Evolutionary conservation across 2,888 invertebrate genomes (phyloP), one percentile per base, ranked within the genome.

Genomic region (Pandemis cinnamomeana): DNA sequence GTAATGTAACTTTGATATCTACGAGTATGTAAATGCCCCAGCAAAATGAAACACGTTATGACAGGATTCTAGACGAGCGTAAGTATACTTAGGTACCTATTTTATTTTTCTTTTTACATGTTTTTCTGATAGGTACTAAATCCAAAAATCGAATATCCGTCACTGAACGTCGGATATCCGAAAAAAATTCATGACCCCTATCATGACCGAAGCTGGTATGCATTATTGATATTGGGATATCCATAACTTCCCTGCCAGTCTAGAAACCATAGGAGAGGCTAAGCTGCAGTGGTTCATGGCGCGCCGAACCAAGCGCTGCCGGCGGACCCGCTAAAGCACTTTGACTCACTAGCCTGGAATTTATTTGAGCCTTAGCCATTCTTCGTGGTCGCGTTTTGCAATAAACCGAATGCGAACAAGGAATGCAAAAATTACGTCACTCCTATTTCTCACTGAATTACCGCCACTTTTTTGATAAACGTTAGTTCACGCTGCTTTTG

Each of bases 291-390:
- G n/a, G 15, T 5, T 60, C 60, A 8, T 15, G 11, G 13, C 6
- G 2, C 63, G 51, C n/a, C 71, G 70, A 71, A 72, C 77, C 76
- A 78, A 70, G 80, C 79, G 79, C 79, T 79, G 77, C 76, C 79
- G 67, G 72, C 71, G 71, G 77, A 74, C 78, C 63, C 44, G 62
- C 77, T 80, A 78, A 82, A 83, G 79, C 79, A 72, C 72, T 77
- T 75, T 80, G 79, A 83, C 74, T 81, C 80, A 80, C 75, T 74
- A 78, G 76, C 64, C 79, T 78, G 83, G 80, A 82, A 83, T 82
- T 80, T 77, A 82, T 81, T 80, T 75, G 71, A 76, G 75, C 77
- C 58, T 42, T 63, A 78, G 71, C 77, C 76, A 75, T 61, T 78
- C 80, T 77, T 81, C 81, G 81, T 74, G 78, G 78, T 71, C 76